Conservation (phyloP, 2,797 vertebrate species). For the Liasis olivaceus region DNA sequence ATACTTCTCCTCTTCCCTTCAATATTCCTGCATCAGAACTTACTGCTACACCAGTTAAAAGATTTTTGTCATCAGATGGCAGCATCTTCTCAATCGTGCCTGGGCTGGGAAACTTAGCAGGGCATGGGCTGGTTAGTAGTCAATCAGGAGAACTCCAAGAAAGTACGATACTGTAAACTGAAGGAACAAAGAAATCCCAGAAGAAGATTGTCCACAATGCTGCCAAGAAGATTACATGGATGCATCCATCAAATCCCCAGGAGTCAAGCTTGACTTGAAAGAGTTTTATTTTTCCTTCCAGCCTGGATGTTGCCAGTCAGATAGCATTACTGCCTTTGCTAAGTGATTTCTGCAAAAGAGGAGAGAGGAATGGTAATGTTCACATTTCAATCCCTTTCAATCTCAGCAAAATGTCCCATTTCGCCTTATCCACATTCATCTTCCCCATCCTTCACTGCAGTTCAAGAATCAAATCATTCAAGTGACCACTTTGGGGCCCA, state of each 20-base stretch:
- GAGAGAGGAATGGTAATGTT: background rate
- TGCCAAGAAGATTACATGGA: background rate
- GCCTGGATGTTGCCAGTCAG: background rate
- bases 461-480: background rate
- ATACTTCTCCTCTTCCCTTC: constrained; percentile 21
- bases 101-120: background rate
- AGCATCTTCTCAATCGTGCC: background rate
- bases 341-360: background rate
- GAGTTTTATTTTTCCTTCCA: background rate
- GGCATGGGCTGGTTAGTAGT: background rate
- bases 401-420: background rate
- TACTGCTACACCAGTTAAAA: constrained; percentile 59
- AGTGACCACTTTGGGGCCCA: background rate
- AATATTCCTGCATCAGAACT: constrained; percentile 41
- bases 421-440: background rate
- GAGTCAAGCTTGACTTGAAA: background rate
- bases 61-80: background rate
- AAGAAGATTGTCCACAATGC: background rate
- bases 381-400: background rate
- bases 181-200: background rate
- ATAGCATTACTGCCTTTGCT: background rate
- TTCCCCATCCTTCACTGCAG: background rate
- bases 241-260: background rate
- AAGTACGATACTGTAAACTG: background rate
- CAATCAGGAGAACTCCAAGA: background rate